Evolutionary conservation across 2,113 vertebrate genomes (phyloP).

Genomic region (Morone saxatilis): DNA sequence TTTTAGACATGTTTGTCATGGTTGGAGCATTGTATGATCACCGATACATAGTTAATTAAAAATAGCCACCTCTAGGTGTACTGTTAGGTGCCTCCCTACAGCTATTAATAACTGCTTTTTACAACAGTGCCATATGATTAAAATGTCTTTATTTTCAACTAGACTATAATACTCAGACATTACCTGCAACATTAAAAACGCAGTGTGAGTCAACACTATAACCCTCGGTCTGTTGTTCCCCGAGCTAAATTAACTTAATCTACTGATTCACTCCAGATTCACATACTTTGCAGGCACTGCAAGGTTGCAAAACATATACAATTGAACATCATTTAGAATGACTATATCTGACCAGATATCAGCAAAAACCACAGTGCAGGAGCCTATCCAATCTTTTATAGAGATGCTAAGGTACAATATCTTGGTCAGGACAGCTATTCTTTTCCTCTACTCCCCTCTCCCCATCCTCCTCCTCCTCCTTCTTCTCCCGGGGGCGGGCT

Average conservation of each 20-base stretch:
- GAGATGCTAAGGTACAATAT: constrained; percentile 26
- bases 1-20: not conserved
- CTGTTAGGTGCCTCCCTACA: not conserved
- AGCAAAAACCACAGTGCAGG: not conserved
- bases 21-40: not conserved
- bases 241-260: not conserved
- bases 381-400: not conserved
- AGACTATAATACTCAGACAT: too few species aligned
- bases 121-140: not conserved
- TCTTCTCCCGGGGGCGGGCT: constrained; percentile 20
- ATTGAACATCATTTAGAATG: not conserved
- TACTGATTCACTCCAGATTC: not conserved
- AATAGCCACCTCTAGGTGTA: not conserved
- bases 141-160: not conserved
- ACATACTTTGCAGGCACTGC: not conserved
- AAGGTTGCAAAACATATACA: not conserved
- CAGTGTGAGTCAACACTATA: not conserved
- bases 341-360: not conserved
- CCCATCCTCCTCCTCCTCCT: not conserved
- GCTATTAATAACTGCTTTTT: not conserved
- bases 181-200: not conserved
- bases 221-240: not conserved
- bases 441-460: constrained; percentile 6
- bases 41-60: not conserved
- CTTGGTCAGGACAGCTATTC: constrained; percentile 18